Conservation (phyloP, 2,113 vertebrate genomes). For the Nicator chloris region DNA sequence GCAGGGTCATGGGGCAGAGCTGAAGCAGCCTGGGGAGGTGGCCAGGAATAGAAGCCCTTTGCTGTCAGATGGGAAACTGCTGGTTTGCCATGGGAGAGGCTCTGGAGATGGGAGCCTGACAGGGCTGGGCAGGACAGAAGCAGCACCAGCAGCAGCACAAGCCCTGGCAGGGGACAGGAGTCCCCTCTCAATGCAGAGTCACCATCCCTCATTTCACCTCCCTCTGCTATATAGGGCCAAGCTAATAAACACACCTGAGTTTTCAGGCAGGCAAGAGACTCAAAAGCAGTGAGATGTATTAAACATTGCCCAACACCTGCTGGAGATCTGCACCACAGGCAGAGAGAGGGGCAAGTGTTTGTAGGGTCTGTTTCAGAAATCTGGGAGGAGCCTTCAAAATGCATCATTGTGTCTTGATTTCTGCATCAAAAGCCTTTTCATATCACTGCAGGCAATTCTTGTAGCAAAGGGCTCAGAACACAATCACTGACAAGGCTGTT, state of each 20-base stretch:
- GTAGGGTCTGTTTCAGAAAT: not conserved
- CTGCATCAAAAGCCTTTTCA: conserved; percentile 29
- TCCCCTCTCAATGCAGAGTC: not conserved
- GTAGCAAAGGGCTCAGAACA: not conserved
- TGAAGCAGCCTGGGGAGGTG: not conserved
- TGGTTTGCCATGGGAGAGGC: not conserved
- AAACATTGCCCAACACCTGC: not conserved
- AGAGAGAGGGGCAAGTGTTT: accelerated
- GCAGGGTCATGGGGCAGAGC: not conserved
- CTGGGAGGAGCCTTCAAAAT: not conserved
- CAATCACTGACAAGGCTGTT: conserved; percentile 12
- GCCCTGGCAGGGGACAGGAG: not conserved
- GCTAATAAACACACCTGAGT: not conserved
- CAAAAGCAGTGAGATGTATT: not conserved
- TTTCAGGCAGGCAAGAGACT: not conserved
- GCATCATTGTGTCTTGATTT: not conserved
- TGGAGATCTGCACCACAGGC: not conserved
- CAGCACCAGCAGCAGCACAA: not conserved
- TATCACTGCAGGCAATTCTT: not conserved
- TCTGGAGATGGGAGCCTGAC: not conserved
- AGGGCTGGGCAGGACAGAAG: not conserved
- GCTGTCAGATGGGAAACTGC: not conserved
- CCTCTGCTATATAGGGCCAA: not conserved
- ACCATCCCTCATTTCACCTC: not conserved
- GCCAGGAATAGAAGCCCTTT: not conserved